A percentile compares a stretch with the other conserved stretches of the same genome.
Conservation (phyloP, 2,888 invertebrate genomes). For the Drosophila robusta region DNA sequence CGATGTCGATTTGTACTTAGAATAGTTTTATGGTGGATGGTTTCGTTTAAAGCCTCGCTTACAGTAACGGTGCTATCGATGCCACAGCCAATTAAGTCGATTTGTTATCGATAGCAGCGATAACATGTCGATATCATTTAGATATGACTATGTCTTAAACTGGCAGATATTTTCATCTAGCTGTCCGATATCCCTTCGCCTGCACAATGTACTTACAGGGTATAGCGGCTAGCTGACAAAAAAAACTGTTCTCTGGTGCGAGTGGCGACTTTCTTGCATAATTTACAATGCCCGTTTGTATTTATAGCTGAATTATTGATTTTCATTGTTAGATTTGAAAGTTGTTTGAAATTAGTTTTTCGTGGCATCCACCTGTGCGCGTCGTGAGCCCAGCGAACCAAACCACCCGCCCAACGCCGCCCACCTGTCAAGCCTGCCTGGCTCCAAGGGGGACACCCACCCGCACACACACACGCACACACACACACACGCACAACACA, state of each 20-base stretch:
- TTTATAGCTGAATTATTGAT: conserved; percentile 71
- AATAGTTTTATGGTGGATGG: no score
- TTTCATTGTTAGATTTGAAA: conserved; percentile 59
- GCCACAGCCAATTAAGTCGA: no score
- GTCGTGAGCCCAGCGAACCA: not conserved
- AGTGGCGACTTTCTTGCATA: conserved; percentile 45
- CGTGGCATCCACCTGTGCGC: conserved; percentile 29
- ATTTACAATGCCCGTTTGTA: conserved; percentile 51
- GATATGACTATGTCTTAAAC: no score
- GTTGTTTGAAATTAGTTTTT: conserved; percentile 51
- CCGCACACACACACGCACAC: conserved; percentile 2
- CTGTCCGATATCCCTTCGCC: no score
- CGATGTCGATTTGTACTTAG: no score
- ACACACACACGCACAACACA: not conserved
- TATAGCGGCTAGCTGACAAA: not conserved
- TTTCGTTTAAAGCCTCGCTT: no score
- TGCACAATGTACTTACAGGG: not conserved
- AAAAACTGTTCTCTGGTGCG: conserved; percentile 22
- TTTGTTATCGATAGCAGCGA: no score
- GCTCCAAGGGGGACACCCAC: not conserved
- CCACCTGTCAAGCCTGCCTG: conserved; percentile 10
- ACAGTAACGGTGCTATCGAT: no score
- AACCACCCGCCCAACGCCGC: not conserved
- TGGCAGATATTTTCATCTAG: not conserved
- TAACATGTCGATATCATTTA: no score